A percentile compares a stretch with the other conserved stretches of the same genome.
Conservation (phyloP, 2,888 invertebrate species). For the Agrotis exclamationis region DNA sequence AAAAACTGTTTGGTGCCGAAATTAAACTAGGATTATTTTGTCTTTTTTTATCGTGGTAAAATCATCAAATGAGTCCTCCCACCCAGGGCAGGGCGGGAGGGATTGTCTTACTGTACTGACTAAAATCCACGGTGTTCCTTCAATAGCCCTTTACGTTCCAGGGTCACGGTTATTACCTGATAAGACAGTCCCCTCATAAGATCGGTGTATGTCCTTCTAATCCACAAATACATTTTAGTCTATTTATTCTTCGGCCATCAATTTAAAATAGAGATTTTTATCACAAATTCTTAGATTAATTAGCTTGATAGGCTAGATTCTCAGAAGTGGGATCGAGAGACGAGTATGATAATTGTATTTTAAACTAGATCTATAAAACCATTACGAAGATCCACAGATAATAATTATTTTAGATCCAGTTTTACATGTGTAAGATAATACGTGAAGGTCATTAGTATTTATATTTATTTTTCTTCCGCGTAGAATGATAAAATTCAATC, state of each 20-base stretch:
- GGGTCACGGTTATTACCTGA: too few relatives aligned
- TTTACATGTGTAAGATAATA: conserved; percentile 5
- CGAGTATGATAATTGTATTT: conserved; percentile 4
- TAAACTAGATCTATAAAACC: conserved; percentile 9
- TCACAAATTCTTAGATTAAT: background rate
- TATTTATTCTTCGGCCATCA: background rate
- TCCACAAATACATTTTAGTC: background rate
- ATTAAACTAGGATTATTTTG: too few relatives aligned
- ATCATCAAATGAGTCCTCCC: too few relatives aligned
- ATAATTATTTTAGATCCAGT: conserved; percentile 14
- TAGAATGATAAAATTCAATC: background rate
- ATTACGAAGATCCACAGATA: conserved; percentile 7
- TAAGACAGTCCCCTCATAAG: background rate
- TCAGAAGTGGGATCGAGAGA: background rate
- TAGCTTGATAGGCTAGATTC: background rate
- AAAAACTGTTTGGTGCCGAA: too few relatives aligned
- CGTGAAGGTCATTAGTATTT: conserved; percentile 3
- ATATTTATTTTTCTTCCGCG: conserved; percentile 15
- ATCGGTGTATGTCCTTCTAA: background rate
- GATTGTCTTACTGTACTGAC: too few relatives aligned
- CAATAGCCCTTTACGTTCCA: too few relatives aligned
- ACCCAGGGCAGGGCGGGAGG: too few relatives aligned
- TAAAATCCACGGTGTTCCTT: too few relatives aligned
- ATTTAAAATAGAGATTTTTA: background rate
- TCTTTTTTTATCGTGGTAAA: too few relatives aligned